Percentiles rank a stretch among this genome's conserved stretches.
Conservation (phyloP, 2,888 invertebrate genomes). For the Tortricodes alternella region DNA sequence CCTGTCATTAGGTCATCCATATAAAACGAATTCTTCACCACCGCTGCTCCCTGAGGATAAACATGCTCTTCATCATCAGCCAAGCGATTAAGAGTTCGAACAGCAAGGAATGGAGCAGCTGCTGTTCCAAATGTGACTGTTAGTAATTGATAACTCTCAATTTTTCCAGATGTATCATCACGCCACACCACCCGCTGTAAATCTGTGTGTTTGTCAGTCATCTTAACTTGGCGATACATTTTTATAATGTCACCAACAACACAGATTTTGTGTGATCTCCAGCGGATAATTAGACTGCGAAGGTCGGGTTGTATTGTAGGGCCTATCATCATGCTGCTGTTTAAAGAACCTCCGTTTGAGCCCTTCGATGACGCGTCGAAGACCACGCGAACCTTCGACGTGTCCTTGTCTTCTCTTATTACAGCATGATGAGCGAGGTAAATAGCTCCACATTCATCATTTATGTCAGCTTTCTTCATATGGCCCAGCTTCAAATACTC, state of each 20-base stretch:
- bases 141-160: constrained; percentile 26
- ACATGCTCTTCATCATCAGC: constrained; percentile 18
- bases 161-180: background rate
- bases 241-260: constrained; percentile 52
- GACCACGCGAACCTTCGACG: constrained; percentile 34
- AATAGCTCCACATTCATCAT: constrained; percentile 2
- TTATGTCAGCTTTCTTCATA: background rate
- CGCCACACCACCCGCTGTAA: constrained; percentile 27
- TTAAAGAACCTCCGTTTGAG: constrained; percentile 33
- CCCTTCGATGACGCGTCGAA: constrained; percentile 32
- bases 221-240: constrained; percentile 40
- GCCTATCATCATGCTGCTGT: constrained; percentile 36
- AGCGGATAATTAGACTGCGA: constrained; percentile 33
- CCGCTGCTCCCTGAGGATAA: constrained; percentile 19
- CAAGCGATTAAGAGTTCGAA: constrained; percentile 32
- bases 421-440: constrained; percentile 36
- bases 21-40: constrained; percentile 20
- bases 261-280: constrained; percentile 81
- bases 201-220: constrained; percentile 26
- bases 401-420: constrained; percentile 32
- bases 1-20: constrained; percentile 35
- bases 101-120: constrained; percentile 32
- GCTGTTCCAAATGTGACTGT: constrained; percentile 36
- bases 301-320: constrained; percentile 37
- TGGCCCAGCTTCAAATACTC: background rate